phyloP scores from a whole-genome alignment of 1,140 invertebrate genomes.

The Sweltsa coloradensis region DNA sequence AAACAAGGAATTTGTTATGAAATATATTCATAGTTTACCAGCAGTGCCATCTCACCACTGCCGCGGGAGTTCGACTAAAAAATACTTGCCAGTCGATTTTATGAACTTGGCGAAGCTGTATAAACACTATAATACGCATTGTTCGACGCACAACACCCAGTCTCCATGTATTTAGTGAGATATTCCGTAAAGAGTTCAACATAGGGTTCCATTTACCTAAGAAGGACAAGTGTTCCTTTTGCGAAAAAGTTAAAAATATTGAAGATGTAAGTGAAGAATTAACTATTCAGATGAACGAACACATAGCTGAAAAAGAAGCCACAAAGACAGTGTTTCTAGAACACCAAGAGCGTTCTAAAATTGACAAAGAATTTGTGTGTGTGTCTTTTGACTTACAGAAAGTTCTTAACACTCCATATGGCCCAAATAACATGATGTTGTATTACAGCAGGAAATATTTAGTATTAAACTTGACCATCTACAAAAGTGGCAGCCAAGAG shows the following conservation, averaged over 20 bases:
- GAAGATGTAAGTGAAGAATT: conserved; percentile 9
- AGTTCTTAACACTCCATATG: conserved; percentile 22
- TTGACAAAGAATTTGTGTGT: conserved; percentile 15
- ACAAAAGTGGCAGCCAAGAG: conserved; percentile 2
- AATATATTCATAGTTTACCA: too few species aligned
- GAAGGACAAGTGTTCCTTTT: conserved; percentile 22
- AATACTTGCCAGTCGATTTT: too few species aligned
- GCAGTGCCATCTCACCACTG: too few species aligned
- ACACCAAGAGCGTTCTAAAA: conserved; percentile 13
- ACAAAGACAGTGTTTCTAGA: conserved; percentile 12
- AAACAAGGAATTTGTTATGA: too few species aligned
- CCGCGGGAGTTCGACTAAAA: too few species aligned
- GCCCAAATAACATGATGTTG: conserved; percentile 18
- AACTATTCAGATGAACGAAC: conserved; percentile 7
- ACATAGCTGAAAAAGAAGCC: conserved; percentile 16
- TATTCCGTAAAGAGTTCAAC: conserved; percentile 17
- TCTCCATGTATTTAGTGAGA: conserved; percentile 3
- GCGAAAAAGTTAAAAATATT: conserved; percentile 15
- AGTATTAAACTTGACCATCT: conserved; percentile 3
- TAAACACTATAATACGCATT: too few species aligned
- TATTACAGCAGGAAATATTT: conserved; percentile 9
- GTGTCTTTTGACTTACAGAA: conserved; percentile 21
- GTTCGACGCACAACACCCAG: too few species aligned
- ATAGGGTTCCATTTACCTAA: conserved; percentile 20
- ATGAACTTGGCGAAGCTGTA: too few species aligned